These are phyloP conservation scores for Crocodylus rhombifer DNA, from an alignment of 2,797 vertebrate genomes.

Conservation along the genomic window DNA sequence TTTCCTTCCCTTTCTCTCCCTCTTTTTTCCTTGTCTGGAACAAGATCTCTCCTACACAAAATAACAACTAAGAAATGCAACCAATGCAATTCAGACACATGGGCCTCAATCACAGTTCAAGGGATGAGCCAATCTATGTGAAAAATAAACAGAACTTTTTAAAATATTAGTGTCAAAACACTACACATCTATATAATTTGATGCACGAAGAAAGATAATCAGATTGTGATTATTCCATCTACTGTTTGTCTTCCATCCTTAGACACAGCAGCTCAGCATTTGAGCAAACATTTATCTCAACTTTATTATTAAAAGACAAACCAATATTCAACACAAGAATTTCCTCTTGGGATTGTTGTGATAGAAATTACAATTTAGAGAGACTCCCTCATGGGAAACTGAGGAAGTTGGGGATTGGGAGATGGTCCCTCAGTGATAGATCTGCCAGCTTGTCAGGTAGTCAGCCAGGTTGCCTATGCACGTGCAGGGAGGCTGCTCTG, in stretches of 20 bases:
- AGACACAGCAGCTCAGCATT: neutral
- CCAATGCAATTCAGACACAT: neutral
- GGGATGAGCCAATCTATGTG: neutral
- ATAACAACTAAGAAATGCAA: neutral
- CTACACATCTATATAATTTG: neutral
- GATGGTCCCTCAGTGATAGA: too few species aligned
- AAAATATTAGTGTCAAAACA: neutral
- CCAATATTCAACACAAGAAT: neutral
- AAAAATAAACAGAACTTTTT: neutral
- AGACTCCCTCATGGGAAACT: too few species aligned
- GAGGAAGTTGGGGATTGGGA: too few species aligned
- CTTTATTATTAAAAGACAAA: neutral
- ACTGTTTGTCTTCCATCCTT: neutral
- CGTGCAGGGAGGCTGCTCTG: too few species aligned
- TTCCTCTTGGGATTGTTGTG: too few species aligned
- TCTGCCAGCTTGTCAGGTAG: too few species aligned
- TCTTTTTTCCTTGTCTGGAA: neutral
- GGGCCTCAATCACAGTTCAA: too few species aligned
- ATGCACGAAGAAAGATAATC: neutral
- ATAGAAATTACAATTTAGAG: too few species aligned
- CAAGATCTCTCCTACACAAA: neutral
- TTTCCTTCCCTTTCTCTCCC: neutral
- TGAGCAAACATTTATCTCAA: neutral
- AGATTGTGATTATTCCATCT: neutral
- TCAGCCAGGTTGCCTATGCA: too few species aligned